Evolutionary conservation across 2,888 invertebrate species (phyloP).

Genomic region (Auanema freiburgensis): DNA sequence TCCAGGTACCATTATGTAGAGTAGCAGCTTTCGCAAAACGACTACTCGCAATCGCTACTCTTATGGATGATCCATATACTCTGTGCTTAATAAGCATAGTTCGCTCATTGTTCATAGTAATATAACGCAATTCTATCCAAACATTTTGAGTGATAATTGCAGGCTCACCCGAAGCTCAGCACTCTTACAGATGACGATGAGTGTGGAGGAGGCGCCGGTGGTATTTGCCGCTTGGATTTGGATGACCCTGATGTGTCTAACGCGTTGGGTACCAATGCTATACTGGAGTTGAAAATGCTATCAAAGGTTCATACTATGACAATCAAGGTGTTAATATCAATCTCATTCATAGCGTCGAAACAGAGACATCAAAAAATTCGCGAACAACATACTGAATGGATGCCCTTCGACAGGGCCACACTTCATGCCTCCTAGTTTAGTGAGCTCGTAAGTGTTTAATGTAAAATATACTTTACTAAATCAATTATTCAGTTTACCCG

Average conservation of each 20-base stretch:
- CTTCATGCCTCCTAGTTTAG: constrained; percentile 34
- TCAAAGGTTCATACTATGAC: constrained; percentile 33
- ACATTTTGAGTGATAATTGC: constrained; percentile 18
- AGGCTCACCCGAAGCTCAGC: constrained; percentile 54
- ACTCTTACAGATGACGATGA: constrained; percentile 53
- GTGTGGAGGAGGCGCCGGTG: constrained; percentile 33
- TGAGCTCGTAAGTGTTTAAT: constrained; percentile 22
- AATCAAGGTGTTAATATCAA: neutral
- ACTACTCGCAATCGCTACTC: constrained; percentile 45
- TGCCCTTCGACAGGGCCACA: constrained; percentile 44
- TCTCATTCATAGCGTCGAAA: constrained; percentile 28
- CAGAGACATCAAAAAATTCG: constrained; percentile 33
- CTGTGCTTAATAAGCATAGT: constrained; percentile 50
- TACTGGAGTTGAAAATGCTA: constrained; percentile 48
- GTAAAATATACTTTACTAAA: too few relatives aligned
- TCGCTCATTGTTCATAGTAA: constrained; percentile 41
- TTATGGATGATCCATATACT: constrained; percentile 44
- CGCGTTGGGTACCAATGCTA: constrained; percentile 44
- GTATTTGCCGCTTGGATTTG: constrained; percentile 51
- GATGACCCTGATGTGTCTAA: constrained; percentile 60
- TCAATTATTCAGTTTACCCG: constrained; percentile 43
- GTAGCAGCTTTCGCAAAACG: constrained; percentile 61
- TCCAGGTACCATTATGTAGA: constrained; percentile 46
- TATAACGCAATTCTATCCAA: constrained; percentile 5
- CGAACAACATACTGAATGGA: constrained; percentile 44